Conservation (phyloP, 2,888 invertebrate genomes). For the Paralinhomoeus sp. region DNA sequence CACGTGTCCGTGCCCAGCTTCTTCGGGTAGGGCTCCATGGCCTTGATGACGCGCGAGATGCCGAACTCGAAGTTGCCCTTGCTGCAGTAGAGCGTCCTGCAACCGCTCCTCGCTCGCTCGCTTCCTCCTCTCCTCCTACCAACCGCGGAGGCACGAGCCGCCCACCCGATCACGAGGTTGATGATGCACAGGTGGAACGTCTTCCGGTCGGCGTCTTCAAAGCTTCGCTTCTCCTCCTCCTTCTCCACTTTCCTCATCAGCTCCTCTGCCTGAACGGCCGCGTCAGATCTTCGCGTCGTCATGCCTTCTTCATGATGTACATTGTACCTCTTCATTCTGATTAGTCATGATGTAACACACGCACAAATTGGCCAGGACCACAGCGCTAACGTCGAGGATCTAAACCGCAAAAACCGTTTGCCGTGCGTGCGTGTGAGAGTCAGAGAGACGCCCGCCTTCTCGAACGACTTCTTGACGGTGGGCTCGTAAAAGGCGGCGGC, state of each 20-base stretch:
- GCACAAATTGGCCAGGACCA: slow-evolving; percentile 87
- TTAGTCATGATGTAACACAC: slow-evolving; percentile 98
- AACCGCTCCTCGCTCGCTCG: too few species aligned
- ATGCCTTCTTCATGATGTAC: neutral
- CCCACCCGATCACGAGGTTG: slow-evolving; percentile 78
- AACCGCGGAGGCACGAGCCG: too few species aligned
- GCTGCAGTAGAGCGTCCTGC: slow-evolving; percentile 81
- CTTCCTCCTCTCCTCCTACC: too few species aligned
- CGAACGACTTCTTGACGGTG: slow-evolving; percentile 76
- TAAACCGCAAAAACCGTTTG: slow-evolving; percentile 4
- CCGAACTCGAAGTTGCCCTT: slow-evolving; percentile 98
- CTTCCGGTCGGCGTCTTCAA: slow-evolving; percentile 76
- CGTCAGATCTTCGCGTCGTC: too few species aligned
- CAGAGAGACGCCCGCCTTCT: slow-evolving; percentile 34
- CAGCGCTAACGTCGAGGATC: slow-evolving; percentile 75
- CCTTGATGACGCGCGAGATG: slow-evolving; percentile 84
- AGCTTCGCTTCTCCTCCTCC: slow-evolving; percentile 75
- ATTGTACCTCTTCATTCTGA: slow-evolving; percentile 61
- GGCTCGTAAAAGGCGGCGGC: slow-evolving; percentile 94
- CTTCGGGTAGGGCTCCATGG: slow-evolving; percentile 71
- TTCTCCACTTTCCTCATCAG: slow-evolving; percentile 94
- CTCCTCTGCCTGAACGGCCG: slow-evolving; percentile 49
- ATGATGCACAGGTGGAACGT: slow-evolving; percentile 88
- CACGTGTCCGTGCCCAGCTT: slow-evolving; percentile 93
- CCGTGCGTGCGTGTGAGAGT: neutral